A percentile compares a stretch with the other conserved stretches of the same genome.
Conservation (phyloP, 2,888 invertebrate genomes). For the Zaprionus obscuricornis region DNA sequence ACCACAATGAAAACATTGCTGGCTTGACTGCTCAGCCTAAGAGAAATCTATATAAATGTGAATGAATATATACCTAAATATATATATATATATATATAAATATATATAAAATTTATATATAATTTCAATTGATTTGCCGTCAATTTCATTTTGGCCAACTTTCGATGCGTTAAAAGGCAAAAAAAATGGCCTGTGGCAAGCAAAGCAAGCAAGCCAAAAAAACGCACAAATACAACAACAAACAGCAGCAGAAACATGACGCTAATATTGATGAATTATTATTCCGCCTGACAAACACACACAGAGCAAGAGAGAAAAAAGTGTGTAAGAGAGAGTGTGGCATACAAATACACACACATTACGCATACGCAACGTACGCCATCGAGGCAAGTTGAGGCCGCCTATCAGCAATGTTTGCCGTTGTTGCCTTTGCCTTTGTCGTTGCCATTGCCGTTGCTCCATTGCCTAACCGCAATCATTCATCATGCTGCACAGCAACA, state of each 20-base stretch:
- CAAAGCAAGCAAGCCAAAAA: conserved; percentile 21
- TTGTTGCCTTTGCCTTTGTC: conserved; percentile 20
- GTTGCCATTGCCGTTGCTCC: conserved; percentile 3
- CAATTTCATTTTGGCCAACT: conserved; percentile 62
- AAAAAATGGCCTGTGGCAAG: conserved; percentile 34
- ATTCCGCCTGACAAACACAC: conserved; percentile 16
- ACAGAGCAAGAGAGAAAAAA: neutral
- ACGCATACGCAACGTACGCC: conserved; percentile 61
- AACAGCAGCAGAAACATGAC: conserved; percentile 36
- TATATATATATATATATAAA: conserved; percentile 5
- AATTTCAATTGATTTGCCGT: conserved; percentile 76
- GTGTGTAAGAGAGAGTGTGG: no score
- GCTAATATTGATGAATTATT: conserved; percentile 75
- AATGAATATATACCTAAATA: conserved; percentile 1
- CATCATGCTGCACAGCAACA: conserved; percentile 58
- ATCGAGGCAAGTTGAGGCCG: conserved; percentile 49
- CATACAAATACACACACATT: conserved; percentile 35
- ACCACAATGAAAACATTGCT: conserved; percentile 31
- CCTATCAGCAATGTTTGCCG: conserved; percentile 58
- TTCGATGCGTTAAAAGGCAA: conserved; percentile 38
- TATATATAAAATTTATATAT: conserved; percentile 31
- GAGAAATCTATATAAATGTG: neutral
- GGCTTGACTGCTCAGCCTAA: neutral
- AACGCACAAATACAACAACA: conserved; percentile 13
- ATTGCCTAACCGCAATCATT: conserved; percentile 64